Base-by-base conservation (phyloP, 2,113 vertebrate species). In the Aspidoscelis tigris region DNA sequence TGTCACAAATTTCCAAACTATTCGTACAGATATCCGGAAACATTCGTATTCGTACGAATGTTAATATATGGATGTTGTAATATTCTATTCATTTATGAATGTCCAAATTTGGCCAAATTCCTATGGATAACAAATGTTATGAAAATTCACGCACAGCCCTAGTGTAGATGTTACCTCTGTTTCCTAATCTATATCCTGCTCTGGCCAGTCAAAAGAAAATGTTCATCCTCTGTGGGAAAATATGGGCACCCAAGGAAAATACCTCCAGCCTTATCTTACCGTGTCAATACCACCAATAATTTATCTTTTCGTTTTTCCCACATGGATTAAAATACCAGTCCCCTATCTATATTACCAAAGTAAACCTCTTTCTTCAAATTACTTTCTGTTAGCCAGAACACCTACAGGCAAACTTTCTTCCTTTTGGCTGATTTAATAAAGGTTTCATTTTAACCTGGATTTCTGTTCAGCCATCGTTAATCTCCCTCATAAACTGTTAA, bases 231-330 rank as follows among this genome's bases (percentile, higher is more conserved):
- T 74, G 2, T 18, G 11, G 4, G 7, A 14, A 53, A 65, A 24
- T 22, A 9, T 43, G 39, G 58, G 43, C 41, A 58, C 22, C 21
- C 21, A 43, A 12, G 22, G 5, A 16, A 44, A 43, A 78, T 43
- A 3, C 77, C n/a, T 12, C 53, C 66, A 86, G 76, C 0, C 18
- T 85, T 87, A 83, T 91, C 86, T 88, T 44, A 26, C 80, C n/a
- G 68, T 78, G 26, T 80, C 43, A 81, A 65, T 58, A 14, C 44
- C 83, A 88, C 66, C 21, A 16, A 74, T 0, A 72, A 70, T n/a
- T 92, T 88, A 82, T 74, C 55, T 84, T 76, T 44, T 4, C 55
- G 43, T 61, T 82, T 92, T 47, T 88, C 80, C 50, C 76, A 84
- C 5, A 3, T 50, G 41, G 79, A 14, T 84, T 88, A 82, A 18